These are phyloP conservation scores for Tragopan temminckii DNA, from an alignment of 2,797 vertebrate species.

Conservation along the genomic window DNA sequence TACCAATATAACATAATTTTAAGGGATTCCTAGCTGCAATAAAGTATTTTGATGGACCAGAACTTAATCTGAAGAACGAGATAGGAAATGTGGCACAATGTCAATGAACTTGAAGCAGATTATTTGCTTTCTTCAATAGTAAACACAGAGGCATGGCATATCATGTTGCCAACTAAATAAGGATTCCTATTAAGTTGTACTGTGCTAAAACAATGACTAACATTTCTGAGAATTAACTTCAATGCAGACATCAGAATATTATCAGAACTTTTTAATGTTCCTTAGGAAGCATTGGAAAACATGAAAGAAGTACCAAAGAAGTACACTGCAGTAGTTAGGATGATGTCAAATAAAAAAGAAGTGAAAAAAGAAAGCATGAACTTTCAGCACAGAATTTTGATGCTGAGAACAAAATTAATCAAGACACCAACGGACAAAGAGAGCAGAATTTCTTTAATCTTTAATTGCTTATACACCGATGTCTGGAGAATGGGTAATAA, in stretches of 20 bases:
- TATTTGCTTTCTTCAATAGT: background rate
- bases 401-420: slow-evolving; percentile 67
- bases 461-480: slow-evolving; percentile 54
- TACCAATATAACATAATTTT: background rate
- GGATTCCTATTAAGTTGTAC: background rate
- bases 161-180: background rate
- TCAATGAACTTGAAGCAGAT: background rate
- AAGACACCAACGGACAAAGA: slow-evolving; percentile 49
- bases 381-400: slow-evolving; percentile 9
- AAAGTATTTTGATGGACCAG: background rate
- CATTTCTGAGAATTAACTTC: slow-evolving; percentile 28
- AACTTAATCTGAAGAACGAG: background rate
- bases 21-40: background rate
- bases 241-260: background rate
- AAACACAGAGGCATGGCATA: background rate
- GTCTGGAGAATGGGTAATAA: slow-evolving; percentile 54
- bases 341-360: slow-evolving; percentile 13
- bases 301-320: background rate
- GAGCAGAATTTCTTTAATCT: slow-evolving; percentile 68
- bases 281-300: background rate
- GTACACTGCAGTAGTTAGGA: background rate
- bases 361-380: slow-evolving; percentile 31
- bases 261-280: slow-evolving; percentile 7
- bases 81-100: background rate
- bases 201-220: background rate